Base-by-base conservation (phyloP, 2,888 invertebrate species). In the Diarsia dahlii region DNA sequence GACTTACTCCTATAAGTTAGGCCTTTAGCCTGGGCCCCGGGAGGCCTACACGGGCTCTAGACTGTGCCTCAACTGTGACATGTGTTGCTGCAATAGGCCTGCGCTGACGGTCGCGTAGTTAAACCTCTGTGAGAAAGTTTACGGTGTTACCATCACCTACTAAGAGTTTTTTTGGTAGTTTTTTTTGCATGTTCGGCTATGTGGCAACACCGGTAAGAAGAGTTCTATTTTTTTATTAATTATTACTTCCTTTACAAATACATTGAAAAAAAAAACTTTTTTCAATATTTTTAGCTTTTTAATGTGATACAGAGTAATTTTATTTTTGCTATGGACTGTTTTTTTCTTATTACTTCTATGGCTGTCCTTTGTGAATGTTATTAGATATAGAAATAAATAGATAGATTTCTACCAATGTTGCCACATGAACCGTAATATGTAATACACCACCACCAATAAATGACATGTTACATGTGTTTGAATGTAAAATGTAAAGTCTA, bases 81-180 rank as follows among this genome's bases (percentile, higher is more conserved):
- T 94, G 91, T 96, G 96, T 91, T 96, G 96, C 95, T 96, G 96
- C 95, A 96, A 95, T 84, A 96, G 95, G 87, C 96, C 96, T 79
- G 96, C 96, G 95, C 91, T 96, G 92, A 96, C 96, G 87, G 96
- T 93, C 92, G 96, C 96, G 95, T 96, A 96, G 96, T 96, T 96
- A 96, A 96, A 96, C 94, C 96, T 96, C 96, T 96, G 96, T 90
- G 95, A 95, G 94, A 94, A 92, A 93, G 90, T 93, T 91, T 86
- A 91, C 89, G 92, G 91, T 93, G 93, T 95, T 95, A 96, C 96
- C 96, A 94, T 95, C 96, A 96, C 96, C 96, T 90, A 90, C 90
- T 92, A 91, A 90, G 80, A 78, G 64, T 71, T 76, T 76, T 76
- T 79, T 76, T 81, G 75, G 87, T 85, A 78, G 73, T 68, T 71